Percentiles rank a stretch among this genome's conserved stretches.
phyloP scores from a whole-genome alignment of 2,888 invertebrate genomes.

The Xanthia togata region DNA sequence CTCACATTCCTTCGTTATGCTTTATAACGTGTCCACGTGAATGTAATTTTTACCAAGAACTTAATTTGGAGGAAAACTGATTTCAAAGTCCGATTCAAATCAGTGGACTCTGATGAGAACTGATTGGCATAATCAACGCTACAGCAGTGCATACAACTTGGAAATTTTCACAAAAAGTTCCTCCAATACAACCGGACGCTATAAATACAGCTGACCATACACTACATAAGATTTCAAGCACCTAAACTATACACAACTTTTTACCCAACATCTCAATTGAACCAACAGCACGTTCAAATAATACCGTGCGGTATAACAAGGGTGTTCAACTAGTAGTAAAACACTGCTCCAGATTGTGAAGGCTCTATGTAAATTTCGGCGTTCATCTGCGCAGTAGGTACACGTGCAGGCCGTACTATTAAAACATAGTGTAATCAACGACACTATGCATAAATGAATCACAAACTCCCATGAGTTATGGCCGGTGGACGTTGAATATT shows the following conservation, averaged over 20 bases:
- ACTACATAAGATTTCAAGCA: background rate
- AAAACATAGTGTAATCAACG: slow-evolving; percentile 75
- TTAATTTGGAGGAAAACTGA: no score
- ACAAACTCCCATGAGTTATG: slow-evolving; percentile 78
- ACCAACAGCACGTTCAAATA: background rate
- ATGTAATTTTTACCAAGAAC: background rate
- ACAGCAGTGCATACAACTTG: no score
- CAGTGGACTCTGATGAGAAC: background rate
- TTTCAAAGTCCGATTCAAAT: background rate
- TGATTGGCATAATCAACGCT: background rate
- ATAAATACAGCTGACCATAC: background rate
- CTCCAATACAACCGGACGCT: background rate
- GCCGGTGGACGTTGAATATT: slow-evolving; percentile 78
- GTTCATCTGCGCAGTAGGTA: slow-evolving; percentile 74
- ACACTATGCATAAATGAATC: slow-evolving; percentile 84
- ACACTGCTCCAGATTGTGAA: slow-evolving; percentile 74
- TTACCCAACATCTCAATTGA: slow-evolving; percentile 19
- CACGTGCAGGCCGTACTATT: slow-evolving; percentile 72
- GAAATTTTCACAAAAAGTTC: background rate
- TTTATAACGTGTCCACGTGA: background rate
- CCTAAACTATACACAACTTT: background rate
- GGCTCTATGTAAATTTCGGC: slow-evolving; percentile 83
- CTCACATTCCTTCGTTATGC: background rate
- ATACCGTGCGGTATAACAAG: slow-evolving; percentile 17
- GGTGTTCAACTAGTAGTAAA: slow-evolving; percentile 63